Evolutionary conservation across 2,797 vertebrate genomes (phyloP).

Genomic region (Alauda arvensis): DNA sequence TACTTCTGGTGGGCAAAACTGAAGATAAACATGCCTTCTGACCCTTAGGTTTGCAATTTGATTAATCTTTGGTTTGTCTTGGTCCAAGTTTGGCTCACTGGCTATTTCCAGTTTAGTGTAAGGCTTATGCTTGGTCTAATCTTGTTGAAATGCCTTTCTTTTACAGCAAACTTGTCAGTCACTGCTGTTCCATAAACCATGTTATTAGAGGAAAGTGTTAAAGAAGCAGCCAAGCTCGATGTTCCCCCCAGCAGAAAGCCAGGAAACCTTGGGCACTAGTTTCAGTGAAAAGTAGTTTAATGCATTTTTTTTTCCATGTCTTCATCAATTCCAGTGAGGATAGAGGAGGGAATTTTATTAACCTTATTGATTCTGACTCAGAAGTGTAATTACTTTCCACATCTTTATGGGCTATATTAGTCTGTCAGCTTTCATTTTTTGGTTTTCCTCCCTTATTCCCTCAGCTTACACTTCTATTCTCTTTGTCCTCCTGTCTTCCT

Average conservation of each 20-base stretch:
- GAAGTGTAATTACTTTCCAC: slow-evolving; percentile 28
- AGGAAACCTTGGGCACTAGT: neutral
- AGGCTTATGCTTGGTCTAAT: neutral
- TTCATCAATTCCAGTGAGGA: neutral
- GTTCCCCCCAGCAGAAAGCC: neutral
- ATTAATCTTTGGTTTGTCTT: neutral
- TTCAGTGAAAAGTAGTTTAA: slow-evolving; percentile 4
- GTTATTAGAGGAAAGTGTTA: neutral
- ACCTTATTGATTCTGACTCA: slow-evolving; percentile 46
- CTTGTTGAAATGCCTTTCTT: neutral
- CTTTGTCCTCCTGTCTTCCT: slow-evolving; percentile 9
- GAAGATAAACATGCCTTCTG: neutral
- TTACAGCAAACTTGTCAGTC: neutral
- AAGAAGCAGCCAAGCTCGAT: neutral
- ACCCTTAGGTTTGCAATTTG: neutral
- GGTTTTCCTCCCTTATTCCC: neutral
- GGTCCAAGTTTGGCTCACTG: neutral
- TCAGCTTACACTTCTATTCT: neutral
- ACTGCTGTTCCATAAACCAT: neutral
- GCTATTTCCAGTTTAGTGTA: neutral
- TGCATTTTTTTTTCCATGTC: neutral
- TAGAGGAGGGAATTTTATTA: slow-evolving; percentile 19
- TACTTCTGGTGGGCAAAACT: neutral
- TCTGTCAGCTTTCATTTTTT: slow-evolving; percentile 43
- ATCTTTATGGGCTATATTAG: slow-evolving; percentile 14